These are phyloP conservation scores for Garra rufa DNA, from an alignment of 2,113 vertebrate genomes.

Conservation along the genomic window DNA sequence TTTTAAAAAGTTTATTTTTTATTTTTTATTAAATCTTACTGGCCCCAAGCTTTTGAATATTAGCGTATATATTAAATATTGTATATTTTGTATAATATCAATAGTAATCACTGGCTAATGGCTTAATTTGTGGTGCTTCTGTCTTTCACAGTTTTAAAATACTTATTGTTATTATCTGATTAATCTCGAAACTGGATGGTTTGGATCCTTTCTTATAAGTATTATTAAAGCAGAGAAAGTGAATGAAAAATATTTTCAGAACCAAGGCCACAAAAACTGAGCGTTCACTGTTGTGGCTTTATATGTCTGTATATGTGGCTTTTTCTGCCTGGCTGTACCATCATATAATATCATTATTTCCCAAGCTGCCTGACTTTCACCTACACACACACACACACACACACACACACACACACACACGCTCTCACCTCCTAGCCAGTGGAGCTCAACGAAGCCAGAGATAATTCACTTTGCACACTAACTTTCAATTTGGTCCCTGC, in stretches of 20 bases:
- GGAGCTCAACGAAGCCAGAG: slow-evolving; percentile 63
- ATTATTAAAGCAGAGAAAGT: neutral
- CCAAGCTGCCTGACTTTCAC: slow-evolving; percentile 61
- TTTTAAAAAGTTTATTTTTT: too few relatives aligned
- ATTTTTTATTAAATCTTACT: too few relatives aligned
- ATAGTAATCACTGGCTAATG: neutral
- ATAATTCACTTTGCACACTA: slow-evolving; percentile 72
- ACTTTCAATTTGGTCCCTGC: slow-evolving; percentile 65
- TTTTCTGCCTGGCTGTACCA: slow-evolving; percentile 41
- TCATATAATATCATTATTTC: slow-evolving; percentile 63
- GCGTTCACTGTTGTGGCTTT: neutral
- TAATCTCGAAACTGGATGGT: neutral
- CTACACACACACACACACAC: slow-evolving; percentile 52
- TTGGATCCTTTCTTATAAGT: neutral
- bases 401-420: slow-evolving; percentile 55
- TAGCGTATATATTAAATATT: neutral
- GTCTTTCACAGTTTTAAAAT: neutral
- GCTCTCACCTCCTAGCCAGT: slow-evolving; percentile 53
- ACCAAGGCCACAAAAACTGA: neutral
- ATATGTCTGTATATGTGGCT: slow-evolving; percentile 35
- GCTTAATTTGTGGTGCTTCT: neutral
- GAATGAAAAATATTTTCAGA: neutral
- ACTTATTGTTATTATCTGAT: neutral
- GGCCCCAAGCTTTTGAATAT: neutral
- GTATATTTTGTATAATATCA: neutral